These are phyloP conservation scores for Stenurella melanura DNA, from an alignment of 2,888 invertebrate genomes.

Conservation along the genomic window DNA sequence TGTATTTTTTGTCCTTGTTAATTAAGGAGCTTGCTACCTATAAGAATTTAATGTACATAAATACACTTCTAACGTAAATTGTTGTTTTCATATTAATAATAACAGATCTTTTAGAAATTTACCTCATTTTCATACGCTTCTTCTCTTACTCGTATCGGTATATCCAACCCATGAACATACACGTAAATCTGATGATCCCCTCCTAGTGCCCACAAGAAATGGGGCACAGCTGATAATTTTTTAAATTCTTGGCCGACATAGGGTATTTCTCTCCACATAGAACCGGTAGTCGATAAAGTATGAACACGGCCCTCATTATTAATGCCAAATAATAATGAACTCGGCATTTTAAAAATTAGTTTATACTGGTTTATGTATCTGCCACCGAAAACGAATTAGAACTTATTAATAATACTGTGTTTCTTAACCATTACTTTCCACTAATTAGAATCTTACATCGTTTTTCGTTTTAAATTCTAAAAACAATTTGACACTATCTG, in stretches of 20 bases:
- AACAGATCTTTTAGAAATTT: constrained; percentile 45
- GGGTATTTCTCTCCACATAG: constrained; percentile 90
- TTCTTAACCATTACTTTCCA: background rate
- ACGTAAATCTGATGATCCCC: constrained; percentile 95
- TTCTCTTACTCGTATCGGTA: constrained; percentile 92
- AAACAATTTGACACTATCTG: background rate
- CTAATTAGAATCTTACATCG: background rate
- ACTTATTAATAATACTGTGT: background rate
- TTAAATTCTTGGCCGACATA: constrained; percentile 92
- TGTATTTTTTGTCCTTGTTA: too few species aligned
- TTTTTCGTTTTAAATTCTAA: background rate
- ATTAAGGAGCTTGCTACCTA: too few species aligned
- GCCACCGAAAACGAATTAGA: background rate
- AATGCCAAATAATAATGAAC: constrained; percentile 83
- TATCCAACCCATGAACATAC: constrained; percentile 91
- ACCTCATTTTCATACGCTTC: constrained; percentile 95
- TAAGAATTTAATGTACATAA: too few species aligned
- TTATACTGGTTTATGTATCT: constrained; percentile 1
- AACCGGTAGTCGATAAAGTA: constrained; percentile 86
- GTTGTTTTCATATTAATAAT: too few species aligned
- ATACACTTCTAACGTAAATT: too few species aligned
- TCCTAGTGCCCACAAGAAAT: constrained; percentile 94
- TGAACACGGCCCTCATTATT: constrained; percentile 93
- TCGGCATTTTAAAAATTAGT: constrained; percentile 60
- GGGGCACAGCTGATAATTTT: constrained; percentile 88